Evolutionary conservation across 2,888 invertebrate genomes (phyloP), one percentile per base, ranked within the genome.

Genomic region (Petrolisthes cinctipes): DNA sequence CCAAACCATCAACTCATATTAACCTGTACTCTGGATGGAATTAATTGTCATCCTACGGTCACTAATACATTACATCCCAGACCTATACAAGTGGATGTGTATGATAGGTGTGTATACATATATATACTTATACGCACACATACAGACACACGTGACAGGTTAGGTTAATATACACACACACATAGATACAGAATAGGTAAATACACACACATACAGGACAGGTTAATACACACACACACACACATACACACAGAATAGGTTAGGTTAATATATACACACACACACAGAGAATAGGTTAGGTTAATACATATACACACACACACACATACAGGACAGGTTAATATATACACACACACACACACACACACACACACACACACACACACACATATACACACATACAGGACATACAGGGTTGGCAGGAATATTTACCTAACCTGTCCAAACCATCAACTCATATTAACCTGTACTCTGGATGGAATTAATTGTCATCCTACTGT

Each of bases 401-500:
- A n/a, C n/a, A n/a, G n/a, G n/a, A n/a, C n/a, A n/a, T n/a, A n/a
- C n/a, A n/a, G 89, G 89, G n/a, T 71, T 2, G 84, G 78, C 9
- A 84, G 89, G 57, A 89, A 89, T 61, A 54, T 89, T 11, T 89
- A 89, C 81, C 37, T 86, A 4, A 76, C 81, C 4, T 84, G 86
- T 37, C 66, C 84, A 1, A 61, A 56, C 7, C 51, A n/a, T 1
- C 14, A 85, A 6, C 53, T 51, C 6, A 85, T 89, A 37, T 4
- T 89, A 0, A 86, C 82, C 51, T 89, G 89, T 54, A 20, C 57
- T 5, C 11, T 86, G 68, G 57, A 6, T 5, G 66, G 84, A n/a
- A 7, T 11, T 6, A n/a, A n/a, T 4, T 89, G 89, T 51, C 9
- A 76, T 23, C 54, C 4, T 17, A 61, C 86, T 7, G 1, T 79